Percentiles rank a stretch among this genome's conserved stretches.
Evolutionary conservation across 1,140 invertebrate species (phyloP).

Genomic region (Polypedilum vanderplanki): DNA sequence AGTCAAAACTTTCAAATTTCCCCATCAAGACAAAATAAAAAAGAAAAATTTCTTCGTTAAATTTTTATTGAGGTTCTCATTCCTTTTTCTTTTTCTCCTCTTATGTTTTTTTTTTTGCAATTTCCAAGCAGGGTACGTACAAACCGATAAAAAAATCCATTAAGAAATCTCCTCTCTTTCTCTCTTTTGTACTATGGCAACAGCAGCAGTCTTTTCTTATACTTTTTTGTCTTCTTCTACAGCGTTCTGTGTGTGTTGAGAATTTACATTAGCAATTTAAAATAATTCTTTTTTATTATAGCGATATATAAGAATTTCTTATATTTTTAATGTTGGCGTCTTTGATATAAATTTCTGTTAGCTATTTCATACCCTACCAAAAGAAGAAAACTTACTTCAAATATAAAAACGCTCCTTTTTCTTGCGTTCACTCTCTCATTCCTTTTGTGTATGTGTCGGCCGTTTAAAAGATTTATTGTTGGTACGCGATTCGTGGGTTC

Average conservation of each 20-base stretch:
- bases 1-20: no score
- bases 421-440: not conserved
- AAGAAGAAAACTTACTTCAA: not conserved
- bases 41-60: not conserved
- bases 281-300: constrained; percentile 27
- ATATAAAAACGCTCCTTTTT: not conserved
- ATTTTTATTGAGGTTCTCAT: not conserved
- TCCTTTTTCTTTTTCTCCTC: not conserved
- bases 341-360: constrained; percentile 28
- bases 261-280: constrained; percentile 28
- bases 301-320: constrained; percentile 27
- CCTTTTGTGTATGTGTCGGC: not conserved
- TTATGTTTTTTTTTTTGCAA: constrained; percentile 16
- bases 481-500: constrained; percentile 26
- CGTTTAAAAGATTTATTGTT: constrained; percentile 21
- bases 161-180: constrained; percentile 6
- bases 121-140: not conserved
- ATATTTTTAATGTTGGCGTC: constrained; percentile 27
- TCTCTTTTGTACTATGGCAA: not conserved
- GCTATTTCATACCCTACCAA: constrained; percentile 1
- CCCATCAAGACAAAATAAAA: no score
- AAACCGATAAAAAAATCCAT: constrained; percentile 1
- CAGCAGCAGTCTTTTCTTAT: not conserved
- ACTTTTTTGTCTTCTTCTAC: not conserved
- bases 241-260: not conserved